Conservation (phyloP, 2,888 invertebrate genomes). For the Macrosiphum euphorbiae region DNA sequence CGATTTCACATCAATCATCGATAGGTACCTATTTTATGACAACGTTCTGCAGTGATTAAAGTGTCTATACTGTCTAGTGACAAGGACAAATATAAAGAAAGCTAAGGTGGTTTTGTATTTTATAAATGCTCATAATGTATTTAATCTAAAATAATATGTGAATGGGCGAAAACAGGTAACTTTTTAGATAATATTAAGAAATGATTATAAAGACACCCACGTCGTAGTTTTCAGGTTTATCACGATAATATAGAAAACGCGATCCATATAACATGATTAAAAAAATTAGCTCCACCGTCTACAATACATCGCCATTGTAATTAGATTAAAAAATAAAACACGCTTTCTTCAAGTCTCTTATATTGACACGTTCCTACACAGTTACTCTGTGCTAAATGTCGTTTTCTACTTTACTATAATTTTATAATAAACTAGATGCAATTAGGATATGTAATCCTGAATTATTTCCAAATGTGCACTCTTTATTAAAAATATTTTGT, state of each 20-base stretch:
- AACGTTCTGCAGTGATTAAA: not conserved
- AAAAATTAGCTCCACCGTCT: not conserved
- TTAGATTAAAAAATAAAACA: slow-evolving; percentile 14
- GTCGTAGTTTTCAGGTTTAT: not conserved
- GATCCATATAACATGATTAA: not conserved
- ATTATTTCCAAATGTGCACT: slow-evolving; percentile 17
- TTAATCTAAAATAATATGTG: too few relatives aligned
- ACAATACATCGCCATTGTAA: not conserved
- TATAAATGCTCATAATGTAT: not conserved
- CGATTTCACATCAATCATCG: not conserved
- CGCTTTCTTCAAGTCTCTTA: not conserved
- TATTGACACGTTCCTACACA: not conserved
- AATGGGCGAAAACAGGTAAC: not conserved
- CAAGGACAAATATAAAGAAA: not conserved
- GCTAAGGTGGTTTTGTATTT: not conserved
- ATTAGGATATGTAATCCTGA: not conserved
- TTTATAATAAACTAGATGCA: slow-evolving; percentile 1
- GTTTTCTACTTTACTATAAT: not conserved
- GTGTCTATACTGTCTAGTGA: not conserved
- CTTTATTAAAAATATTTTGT: slow-evolving; percentile 18
- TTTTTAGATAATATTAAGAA: not conserved
- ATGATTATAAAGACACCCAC: not conserved
- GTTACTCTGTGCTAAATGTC: not conserved
- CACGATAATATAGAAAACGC: not conserved
- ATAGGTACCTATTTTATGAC: not conserved